Percentiles rank a stretch among this genome's conserved stretches.
phyloP scores from a whole-genome alignment of 2,797 vertebrate species.

The Manis javanica region DNA sequence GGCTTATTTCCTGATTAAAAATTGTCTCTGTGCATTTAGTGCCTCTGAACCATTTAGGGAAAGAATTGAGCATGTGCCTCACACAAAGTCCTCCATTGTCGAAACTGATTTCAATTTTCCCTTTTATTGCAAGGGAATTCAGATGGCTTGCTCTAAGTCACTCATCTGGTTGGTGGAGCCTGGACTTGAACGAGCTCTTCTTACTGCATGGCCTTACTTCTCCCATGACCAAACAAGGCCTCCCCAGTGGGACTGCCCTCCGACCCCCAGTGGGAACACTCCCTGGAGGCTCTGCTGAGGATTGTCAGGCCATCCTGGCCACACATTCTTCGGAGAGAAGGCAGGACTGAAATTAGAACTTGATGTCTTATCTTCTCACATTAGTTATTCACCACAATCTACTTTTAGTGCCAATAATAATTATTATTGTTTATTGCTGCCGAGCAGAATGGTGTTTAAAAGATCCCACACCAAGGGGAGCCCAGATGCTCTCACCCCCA shows the following conservation, averaged over 20 bases:
- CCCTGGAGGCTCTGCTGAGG: not conserved
- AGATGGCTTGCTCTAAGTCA: not conserved
- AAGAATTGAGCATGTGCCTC: not conserved
- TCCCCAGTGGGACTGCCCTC: not conserved
- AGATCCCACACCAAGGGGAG: not conserved
- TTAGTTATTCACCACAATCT: not conserved
- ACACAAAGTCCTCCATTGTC: not conserved
- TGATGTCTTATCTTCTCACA: not conserved
- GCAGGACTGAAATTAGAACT: not conserved
- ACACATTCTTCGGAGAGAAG: not conserved
- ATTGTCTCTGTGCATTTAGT: not conserved
- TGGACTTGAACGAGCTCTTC: not conserved
- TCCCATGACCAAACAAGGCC: not conserved
- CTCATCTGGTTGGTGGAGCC: not conserved
- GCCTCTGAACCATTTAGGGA: not conserved
- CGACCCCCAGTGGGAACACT: not conserved
- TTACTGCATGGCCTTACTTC: not conserved
- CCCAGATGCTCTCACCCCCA: constrained; percentile 12
- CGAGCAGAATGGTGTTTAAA: not conserved
- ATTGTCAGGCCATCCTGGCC: not conserved
- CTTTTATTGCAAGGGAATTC: not conserved
- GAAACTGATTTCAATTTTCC: not conserved
- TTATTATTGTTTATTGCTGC: not conserved
- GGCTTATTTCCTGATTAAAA: not conserved
- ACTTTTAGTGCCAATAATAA: not conserved